A percentile compares a stretch with the other conserved stretches of the same genome.
phyloP scores from a whole-genome alignment of 2,113 vertebrate species.

The Macaca nemestrina region DNA sequence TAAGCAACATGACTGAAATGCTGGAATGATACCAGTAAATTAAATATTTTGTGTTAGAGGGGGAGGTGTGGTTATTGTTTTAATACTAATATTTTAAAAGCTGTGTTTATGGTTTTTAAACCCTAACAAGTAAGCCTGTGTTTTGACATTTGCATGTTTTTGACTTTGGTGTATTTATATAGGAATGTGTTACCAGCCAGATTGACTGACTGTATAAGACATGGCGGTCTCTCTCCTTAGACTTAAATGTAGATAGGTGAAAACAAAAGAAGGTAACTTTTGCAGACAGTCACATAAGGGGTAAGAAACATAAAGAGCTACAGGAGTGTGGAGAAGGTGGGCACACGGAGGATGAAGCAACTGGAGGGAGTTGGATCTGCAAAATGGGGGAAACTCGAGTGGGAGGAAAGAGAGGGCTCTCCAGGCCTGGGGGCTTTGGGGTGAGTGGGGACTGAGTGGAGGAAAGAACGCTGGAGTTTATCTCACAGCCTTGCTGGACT shows the following conservation, averaged over 20 bases:
- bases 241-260: neutral
- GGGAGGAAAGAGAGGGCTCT: neutral
- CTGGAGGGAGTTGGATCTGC: neutral
- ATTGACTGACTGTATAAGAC: neutral
- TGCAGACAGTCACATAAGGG: neutral
- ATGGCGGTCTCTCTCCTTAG: neutral
- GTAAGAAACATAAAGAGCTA: neutral
- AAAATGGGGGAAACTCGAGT: neutral
- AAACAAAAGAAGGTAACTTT: neutral
- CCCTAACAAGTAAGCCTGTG: neutral
- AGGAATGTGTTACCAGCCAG: neutral
- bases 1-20: neutral
- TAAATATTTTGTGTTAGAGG: neutral
- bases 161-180: neutral
- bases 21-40: neutral
- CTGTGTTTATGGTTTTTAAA: neutral
- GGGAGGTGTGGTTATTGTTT: neutral
- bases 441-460: neutral
- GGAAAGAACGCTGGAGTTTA: neutral
- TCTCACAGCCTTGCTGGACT: neutral
- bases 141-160: neutral
- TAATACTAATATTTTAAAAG: neutral
- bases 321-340: neutral
- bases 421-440: neutral
- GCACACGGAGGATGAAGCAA: fast-evolving